Percentiles rank a stretch among this genome's conserved stretches.
These are phyloP conservation scores for Noctilio leporinus DNA, from an alignment of 2,113 vertebrate species.

Conservation along the genomic window DNA sequence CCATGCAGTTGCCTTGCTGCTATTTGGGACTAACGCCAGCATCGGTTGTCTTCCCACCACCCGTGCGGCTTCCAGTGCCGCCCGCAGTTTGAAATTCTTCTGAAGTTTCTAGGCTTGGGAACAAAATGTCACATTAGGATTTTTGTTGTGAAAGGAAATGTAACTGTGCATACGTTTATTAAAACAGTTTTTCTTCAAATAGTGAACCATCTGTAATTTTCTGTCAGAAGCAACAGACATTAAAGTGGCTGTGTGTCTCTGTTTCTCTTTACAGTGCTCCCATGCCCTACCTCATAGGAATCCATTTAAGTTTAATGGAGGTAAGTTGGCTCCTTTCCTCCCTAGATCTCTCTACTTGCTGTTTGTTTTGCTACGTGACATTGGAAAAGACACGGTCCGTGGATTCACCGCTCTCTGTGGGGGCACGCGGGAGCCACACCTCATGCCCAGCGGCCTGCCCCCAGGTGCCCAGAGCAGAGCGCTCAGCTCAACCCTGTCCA, in stretches of 20 bases:
- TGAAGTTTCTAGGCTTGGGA: constrained; percentile 60
- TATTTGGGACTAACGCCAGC: not conserved
- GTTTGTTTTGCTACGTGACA: not conserved
- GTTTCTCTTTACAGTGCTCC: constrained; percentile 84
- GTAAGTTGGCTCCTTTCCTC: constrained; percentile 77
- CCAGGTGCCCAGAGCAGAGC: not conserved
- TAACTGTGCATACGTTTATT: constrained; percentile 70
- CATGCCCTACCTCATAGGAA: constrained; percentile 92
- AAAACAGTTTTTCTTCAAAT: constrained; percentile 76
- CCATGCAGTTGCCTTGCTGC: not conserved
- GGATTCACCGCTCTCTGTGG: not conserved
- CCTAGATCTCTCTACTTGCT: not conserved
- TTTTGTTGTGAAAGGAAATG: constrained; percentile 72
- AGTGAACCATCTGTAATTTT: constrained; percentile 74
- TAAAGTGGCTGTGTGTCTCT: constrained; percentile 73
- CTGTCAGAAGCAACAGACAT: constrained; percentile 60
- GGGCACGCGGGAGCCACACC: not conserved
- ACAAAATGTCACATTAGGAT: constrained; percentile 71
- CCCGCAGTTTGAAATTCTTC: constrained; percentile 57
- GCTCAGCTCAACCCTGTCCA: not conserved
- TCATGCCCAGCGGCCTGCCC: rapidly evolving
- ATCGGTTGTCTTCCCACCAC: not conserved
- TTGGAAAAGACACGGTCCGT: not conserved
- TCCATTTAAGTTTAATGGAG: constrained; percentile 89
- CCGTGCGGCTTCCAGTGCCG: not conserved